A percentile compares a stretch with the other conserved stretches of the same genome.
phyloP scores from a whole-genome alignment of 1,140 invertebrate species.

The Cepaea nemoralis region DNA sequence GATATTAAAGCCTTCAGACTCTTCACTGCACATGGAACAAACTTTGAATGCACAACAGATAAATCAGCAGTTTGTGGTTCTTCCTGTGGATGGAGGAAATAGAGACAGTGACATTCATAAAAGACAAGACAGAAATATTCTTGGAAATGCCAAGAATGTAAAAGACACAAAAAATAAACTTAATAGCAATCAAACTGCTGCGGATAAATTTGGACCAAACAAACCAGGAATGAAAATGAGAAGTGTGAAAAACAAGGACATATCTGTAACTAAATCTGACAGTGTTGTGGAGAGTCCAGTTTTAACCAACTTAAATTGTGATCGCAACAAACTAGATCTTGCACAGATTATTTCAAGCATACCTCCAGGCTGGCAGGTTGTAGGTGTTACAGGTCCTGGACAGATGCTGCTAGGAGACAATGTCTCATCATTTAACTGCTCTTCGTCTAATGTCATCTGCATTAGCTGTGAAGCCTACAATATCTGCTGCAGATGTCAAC shows the following conservation, averaged over 20 bases:
- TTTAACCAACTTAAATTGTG: not conserved
- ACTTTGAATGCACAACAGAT: not conserved
- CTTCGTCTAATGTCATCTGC: not conserved
- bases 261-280: not conserved
- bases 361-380: constrained; percentile 24
- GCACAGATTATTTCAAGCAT: constrained; percentile 23
- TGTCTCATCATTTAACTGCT: not conserved
- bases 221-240: not conserved
- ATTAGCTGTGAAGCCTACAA: not conserved
- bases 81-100: not conserved
- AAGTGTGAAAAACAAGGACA: not conserved
- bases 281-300: not conserved
- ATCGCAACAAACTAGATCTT: not conserved
- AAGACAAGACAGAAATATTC: not conserved
- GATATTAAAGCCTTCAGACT: constrained; percentile 3
- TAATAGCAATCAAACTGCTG: not conserved
- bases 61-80: not conserved
- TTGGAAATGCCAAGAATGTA: not conserved
- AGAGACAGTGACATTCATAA: not conserved
- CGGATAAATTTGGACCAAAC: not conserved
- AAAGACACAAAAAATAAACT: not conserved
- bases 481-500: not conserved
- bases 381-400: constrained; percentile 2
- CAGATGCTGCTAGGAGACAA: not conserved
- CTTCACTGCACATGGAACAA: not conserved